Conservation (phyloP, 1,140 invertebrate species). For the Oedothorax gibbosus region DNA sequence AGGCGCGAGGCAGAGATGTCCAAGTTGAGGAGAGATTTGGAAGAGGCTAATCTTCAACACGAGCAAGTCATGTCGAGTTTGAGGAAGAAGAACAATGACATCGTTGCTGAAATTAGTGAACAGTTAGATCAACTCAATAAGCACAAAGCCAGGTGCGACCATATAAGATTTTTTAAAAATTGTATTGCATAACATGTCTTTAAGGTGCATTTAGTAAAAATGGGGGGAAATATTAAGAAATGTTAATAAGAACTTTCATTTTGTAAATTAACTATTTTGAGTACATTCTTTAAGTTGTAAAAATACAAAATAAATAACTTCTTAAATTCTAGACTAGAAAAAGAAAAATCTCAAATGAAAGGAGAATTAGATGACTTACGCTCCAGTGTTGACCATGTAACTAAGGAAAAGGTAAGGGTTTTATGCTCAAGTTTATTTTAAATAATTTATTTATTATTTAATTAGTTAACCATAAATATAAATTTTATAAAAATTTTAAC, state of each 20-base stretch:
- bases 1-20: conserved; percentile 98
- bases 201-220: too few relatives aligned
- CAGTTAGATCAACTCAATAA: conserved; percentile 99
- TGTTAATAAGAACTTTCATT: too few relatives aligned
- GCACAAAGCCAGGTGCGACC: conserved; percentile 93
- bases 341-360: conserved; percentile 92
- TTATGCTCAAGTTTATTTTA: neutral
- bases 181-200: too few relatives aligned
- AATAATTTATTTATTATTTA: too few relatives aligned
- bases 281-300: too few relatives aligned
- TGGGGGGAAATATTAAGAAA: too few relatives aligned
- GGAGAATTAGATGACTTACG: conserved; percentile 94
- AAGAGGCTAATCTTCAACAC: conserved; percentile 98
- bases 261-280: too few relatives aligned
- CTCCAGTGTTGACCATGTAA: conserved; percentile 87
- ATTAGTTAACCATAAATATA: too few relatives aligned
- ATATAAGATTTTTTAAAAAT: too few relatives aligned
- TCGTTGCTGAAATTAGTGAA: conserved; percentile 97
- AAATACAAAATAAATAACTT: neutral
- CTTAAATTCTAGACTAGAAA: conserved; percentile 82
- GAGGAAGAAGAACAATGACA: conserved; percentile 99
- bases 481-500: too few relatives aligned
- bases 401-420: conserved; percentile 89
- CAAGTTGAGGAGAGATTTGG: conserved; percentile 97
- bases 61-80: conserved; percentile 93